These are phyloP conservation scores for Caenorhabditis panamensis DNA, from an alignment of 2,888 invertebrate species.

Conservation along the genomic window DNA sequence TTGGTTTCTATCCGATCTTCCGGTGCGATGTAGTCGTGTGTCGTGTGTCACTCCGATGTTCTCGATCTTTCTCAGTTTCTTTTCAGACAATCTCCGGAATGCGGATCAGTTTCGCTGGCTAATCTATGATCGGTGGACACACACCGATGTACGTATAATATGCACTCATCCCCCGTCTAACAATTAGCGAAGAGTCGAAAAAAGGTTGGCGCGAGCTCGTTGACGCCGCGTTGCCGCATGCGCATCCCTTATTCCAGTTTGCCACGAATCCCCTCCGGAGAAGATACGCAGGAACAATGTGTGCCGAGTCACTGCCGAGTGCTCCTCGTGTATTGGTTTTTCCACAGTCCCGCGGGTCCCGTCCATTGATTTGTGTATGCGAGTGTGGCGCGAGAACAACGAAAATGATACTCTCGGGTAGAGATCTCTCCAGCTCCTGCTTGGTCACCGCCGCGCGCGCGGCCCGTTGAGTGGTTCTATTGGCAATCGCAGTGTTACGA, in stretches of 20 bases:
- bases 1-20: conserved; percentile 9
- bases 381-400: conserved; percentile 38
- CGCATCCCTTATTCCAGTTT: conserved; percentile 56
- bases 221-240: conserved; percentile 57
- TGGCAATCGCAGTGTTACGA: conserved; percentile 38
- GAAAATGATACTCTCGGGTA: conserved; percentile 48
- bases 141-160: conserved; percentile 55
- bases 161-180: conserved; percentile 51
- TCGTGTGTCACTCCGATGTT: not conserved
- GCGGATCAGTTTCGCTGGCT: conserved; percentile 33
- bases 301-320: conserved; percentile 39
- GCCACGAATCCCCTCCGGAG: conserved; percentile 18
- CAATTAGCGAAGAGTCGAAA: conserved; percentile 54
- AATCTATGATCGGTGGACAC: conserved; percentile 53
- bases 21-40: not conserved
- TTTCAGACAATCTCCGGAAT: conserved; percentile 2
- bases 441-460: conserved; percentile 36
- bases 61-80: not conserved
- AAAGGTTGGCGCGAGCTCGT: conserved; percentile 58
- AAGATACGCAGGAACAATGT: conserved; percentile 36
- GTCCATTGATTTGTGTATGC: conserved; percentile 5
- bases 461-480: conserved; percentile 45
- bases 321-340: conserved; percentile 39
- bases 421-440: conserved; percentile 23
- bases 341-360: conserved; percentile 45